These are phyloP conservation scores for Drosophila setosimentum DNA, from an alignment of 2,888 invertebrate species.

Conservation along the genomic window DNA sequence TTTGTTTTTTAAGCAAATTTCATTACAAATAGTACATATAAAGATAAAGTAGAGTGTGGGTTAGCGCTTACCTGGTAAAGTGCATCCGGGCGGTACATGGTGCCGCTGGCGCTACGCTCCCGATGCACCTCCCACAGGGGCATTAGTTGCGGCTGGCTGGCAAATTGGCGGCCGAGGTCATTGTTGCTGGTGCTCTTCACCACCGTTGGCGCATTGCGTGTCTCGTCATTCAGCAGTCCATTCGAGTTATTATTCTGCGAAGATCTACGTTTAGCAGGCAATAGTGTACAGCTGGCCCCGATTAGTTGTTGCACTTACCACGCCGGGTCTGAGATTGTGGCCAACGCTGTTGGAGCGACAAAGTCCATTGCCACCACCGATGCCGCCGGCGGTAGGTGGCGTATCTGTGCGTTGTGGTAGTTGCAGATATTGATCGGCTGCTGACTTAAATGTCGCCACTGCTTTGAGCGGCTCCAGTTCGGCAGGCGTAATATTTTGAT, in stretches of 20 bases:
- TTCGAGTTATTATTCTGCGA: constrained; percentile 77
- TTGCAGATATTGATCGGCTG: constrained; percentile 78
- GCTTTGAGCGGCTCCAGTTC: constrained; percentile 82
- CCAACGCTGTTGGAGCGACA: constrained; percentile 84
- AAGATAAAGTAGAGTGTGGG: not conserved
- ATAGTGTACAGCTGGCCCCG: not conserved
- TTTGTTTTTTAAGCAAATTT: not conserved
- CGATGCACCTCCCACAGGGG: constrained; percentile 71
- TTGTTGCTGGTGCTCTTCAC: constrained; percentile 77
- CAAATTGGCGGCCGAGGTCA: constrained; percentile 86
- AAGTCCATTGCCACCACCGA: constrained; percentile 56
- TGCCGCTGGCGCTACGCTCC: constrained; percentile 88
- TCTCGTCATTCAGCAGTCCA: constrained; percentile 72
- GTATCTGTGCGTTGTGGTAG: constrained; percentile 67
- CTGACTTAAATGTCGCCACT: constrained; percentile 20
- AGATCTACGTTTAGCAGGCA: not conserved
- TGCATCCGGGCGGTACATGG: constrained; percentile 94
- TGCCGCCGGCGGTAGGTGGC: not conserved
- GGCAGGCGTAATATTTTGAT: constrained; percentile 75
- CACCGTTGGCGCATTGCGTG: constrained; percentile 16
- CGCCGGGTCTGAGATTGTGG: constrained; percentile 70
- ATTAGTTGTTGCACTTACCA: constrained; percentile 56
- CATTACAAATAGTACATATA: too few species aligned
- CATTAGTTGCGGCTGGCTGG: constrained; percentile 88
- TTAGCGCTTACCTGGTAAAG: constrained; percentile 90